Evolutionary conservation across 1,140 invertebrate species (phyloP), one percentile per base, ranked within the genome.

Genomic region (Battus philenor): DNA sequence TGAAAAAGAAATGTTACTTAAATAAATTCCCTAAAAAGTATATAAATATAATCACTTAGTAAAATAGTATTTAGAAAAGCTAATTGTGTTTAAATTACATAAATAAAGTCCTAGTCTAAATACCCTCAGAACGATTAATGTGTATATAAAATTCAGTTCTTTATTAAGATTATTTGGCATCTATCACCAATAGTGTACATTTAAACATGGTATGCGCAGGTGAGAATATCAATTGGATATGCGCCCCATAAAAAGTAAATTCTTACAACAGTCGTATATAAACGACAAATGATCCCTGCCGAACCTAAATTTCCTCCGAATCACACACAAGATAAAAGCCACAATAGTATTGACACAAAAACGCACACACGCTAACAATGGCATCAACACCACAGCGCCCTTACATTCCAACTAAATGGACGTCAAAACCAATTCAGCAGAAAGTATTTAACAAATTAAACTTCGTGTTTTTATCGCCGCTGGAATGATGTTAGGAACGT

Each of bases 101-200:
- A 79, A 79, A 79, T 79, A 71, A 78, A 68, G 46, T 54, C 55
- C 71, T 80, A 80, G 53, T 70, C 79, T 83, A 85, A 73, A 77
- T 85, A 87, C 80, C 81, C 81, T 86, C 83, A 83, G 80, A 82
- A 82, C 83, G 75, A 61, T 83, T 78, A 85, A 80, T 80, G 81
- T 77, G 75, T 82, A 85, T 86, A 86, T 76, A 86, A 84, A 86
- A 86, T 84, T 87, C 86, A 87, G 86, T 87, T 87, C 86, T 87
- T 87, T 86, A 86, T 79, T 80, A 86, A 76, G 75, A 83, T 86
- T 82, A 82, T 80, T 84, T 81, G 81, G 83, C 79, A 80, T 78
- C 70, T 76, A 81, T 83, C 77, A 77, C 80, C 78, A 85, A 72
- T 73, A 76, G 48, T 68, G 70, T 82, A 81, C 75, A 57, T 69